Conservation (phyloP, 1,140 invertebrate genomes). For the Bombus ignitus region DNA sequence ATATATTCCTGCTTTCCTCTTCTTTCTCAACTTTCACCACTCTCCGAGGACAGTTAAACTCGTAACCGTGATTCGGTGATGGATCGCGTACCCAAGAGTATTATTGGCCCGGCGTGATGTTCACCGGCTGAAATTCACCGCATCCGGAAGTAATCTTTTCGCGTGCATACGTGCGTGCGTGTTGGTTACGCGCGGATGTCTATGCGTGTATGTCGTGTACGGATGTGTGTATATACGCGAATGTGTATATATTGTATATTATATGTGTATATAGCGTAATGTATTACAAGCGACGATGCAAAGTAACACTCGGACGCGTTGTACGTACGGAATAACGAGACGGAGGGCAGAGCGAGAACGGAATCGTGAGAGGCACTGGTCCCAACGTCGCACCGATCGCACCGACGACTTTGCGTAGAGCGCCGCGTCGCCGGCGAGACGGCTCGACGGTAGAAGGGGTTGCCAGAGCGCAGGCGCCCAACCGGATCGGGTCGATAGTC, state of each 20-base stretch:
- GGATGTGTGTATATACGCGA: not conserved
- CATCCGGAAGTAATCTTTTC: slow-evolving; percentile 44
- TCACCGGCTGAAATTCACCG: slow-evolving; percentile 40
- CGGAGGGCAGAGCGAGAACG: slow-evolving; percentile 67
- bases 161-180: not conserved
- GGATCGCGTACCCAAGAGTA: not conserved
- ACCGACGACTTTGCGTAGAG: slow-evolving; percentile 78
- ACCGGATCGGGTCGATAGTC: slow-evolving; percentile 78
- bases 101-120: slow-evolving; percentile 14
- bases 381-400: slow-evolving; percentile 70
- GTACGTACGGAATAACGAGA: slow-evolving; percentile 59
- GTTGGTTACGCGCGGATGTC: slow-evolving; percentile 3
- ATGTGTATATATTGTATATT: not conserved
- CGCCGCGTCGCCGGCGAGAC: slow-evolving; percentile 80
- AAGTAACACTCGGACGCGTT: slow-evolving; percentile 59
- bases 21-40: not conserved
- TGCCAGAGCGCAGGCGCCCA: slow-evolving; percentile 72
- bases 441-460: slow-evolving; percentile 72
- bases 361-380: slow-evolving; percentile 76
- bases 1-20: slow-evolving; percentile 10
- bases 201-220: not conserved
- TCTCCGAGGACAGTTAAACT: not conserved
- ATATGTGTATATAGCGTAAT: not conserved
- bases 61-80: not conserved
- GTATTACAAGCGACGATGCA: slow-evolving; percentile 10